Conservation (phyloP, 2,113 vertebrate genomes). For the Lethenteron reissneri region DNA sequence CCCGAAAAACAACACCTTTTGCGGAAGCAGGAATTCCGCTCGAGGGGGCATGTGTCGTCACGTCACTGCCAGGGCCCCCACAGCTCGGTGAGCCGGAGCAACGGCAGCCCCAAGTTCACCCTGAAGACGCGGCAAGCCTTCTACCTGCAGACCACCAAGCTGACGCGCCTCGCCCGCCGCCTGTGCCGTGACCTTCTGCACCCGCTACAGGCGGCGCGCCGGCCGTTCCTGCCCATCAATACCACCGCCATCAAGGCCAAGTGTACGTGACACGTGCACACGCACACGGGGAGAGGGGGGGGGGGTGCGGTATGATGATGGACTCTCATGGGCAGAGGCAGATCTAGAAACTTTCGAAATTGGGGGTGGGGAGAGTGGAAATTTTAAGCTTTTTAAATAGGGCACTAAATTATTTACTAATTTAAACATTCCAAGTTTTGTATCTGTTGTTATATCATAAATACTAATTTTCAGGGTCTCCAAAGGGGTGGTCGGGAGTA, state of each 20-base stretch:
- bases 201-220: slow-evolving; percentile 49
- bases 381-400: too few relatives aligned
- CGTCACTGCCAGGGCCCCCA: slow-evolving; percentile 58
- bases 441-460: too few relatives aligned
- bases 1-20: too few relatives aligned
- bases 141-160: slow-evolving; percentile 58
- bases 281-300: too few relatives aligned
- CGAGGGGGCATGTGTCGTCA: background rate
- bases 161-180: slow-evolving; percentile 57
- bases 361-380: too few relatives aligned
- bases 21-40: background rate
- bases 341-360: too few relatives aligned
- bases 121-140: slow-evolving; percentile 93
- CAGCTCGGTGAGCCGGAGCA: slow-evolving; percentile 46
- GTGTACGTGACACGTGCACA: slow-evolving; percentile 30
- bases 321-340: too few relatives aligned
- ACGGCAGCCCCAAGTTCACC: slow-evolving; percentile 77
- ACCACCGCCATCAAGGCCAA: slow-evolving; percentile 80
- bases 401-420: too few relatives aligned
- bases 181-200: slow-evolving; percentile 67
- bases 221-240: slow-evolving; percentile 78
- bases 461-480: too few relatives aligned
- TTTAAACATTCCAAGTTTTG: too few relatives aligned
- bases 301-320: too few relatives aligned
- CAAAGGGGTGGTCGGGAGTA: too few relatives aligned